Percentiles rank a stretch among this genome's conserved stretches.
phyloP scores from a whole-genome alignment of 2,888 invertebrate species.

The Lepidochrysops patricia region DNA sequence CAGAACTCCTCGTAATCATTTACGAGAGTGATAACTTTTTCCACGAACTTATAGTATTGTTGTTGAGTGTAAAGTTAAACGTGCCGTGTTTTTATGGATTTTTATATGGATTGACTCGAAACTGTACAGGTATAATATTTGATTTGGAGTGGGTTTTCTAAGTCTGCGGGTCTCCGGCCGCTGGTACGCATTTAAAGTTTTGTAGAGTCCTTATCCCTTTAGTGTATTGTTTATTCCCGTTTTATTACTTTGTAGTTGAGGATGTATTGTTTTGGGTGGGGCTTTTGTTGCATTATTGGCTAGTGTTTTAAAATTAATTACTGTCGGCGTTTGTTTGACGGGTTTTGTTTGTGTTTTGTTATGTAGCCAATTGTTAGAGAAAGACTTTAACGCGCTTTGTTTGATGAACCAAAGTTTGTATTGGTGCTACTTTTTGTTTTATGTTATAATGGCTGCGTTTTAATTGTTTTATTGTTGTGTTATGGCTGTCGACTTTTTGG shows the following conservation, averaged over 20 bases:
- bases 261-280: constrained; percentile 36
- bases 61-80: background rate
- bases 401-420: background rate
- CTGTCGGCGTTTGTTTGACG: constrained; percentile 13
- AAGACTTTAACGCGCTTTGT: constrained; percentile 35
- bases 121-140: constrained; percentile 30
- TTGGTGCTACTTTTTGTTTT: background rate
- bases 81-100: constrained; percentile 25
- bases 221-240: constrained; percentile 27
- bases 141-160: constrained; percentile 26
- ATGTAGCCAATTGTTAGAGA: constrained; percentile 24
- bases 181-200: constrained; percentile 39
- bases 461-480: constrained; percentile 1
- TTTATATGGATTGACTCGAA: constrained; percentile 17
- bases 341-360: constrained; percentile 13
- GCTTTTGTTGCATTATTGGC: constrained; percentile 11
- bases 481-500: background rate
- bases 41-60: background rate
- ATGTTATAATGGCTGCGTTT: background rate
- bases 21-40: constrained; percentile 8
- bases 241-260: constrained; percentile 33
- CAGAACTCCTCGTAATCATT: constrained; percentile 15
- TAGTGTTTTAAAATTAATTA: constrained; percentile 10
- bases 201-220: constrained; percentile 47
- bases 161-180: constrained; percentile 32